A percentile compares a stretch with the other conserved stretches of the same genome.
Evolutionary conservation across 2,797 vertebrate genomes (phyloP).

Genomic region (Toxotes lorentzi): DNA sequence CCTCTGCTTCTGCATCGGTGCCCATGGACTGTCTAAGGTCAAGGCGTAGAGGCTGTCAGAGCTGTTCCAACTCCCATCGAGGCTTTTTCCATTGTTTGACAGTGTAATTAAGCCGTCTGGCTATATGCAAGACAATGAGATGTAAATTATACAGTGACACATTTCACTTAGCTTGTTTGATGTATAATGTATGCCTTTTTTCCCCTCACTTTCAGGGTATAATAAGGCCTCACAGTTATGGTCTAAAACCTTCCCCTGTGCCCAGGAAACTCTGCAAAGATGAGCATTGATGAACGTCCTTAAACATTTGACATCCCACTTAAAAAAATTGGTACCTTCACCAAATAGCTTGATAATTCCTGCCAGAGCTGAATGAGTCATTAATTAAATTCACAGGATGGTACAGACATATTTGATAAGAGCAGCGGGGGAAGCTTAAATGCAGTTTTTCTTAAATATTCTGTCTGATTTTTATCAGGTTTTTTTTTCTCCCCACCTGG

Average conservation of each 20-base stretch:
- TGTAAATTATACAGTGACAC: constrained; percentile 72
- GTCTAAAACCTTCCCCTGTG: constrained; percentile 24
- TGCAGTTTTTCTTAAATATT: constrained; percentile 63
- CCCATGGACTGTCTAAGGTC: constrained; percentile 45
- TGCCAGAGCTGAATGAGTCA: constrained; percentile 33
- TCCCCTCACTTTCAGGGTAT: constrained; percentile 15
- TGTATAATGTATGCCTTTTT: constrained; percentile 66
- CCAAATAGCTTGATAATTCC: constrained; percentile 29
- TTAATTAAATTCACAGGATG: constrained; percentile 64
- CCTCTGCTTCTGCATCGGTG: constrained; percentile 42
- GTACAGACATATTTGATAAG: constrained; percentile 51
- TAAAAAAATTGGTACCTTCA: constrained; percentile 30
- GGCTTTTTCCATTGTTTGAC: constrained; percentile 62
- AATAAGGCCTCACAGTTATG: constrained; percentile 20
- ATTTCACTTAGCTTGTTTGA: constrained; percentile 67
- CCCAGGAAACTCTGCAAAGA: constrained; percentile 9
- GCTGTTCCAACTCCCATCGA: constrained; percentile 58
- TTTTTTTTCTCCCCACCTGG: constrained; percentile 47
- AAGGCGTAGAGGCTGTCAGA: constrained; percentile 56
- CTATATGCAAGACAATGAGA: constrained; percentile 70
- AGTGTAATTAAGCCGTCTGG: constrained; percentile 68
- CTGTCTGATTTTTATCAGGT: constrained; percentile 56
- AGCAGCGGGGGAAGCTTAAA: constrained; percentile 51
- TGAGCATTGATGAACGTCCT: constrained; percentile 40
- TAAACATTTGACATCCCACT: constrained; percentile 40